Percentiles rank a stretch among this genome's conserved stretches.
Conservation (phyloP, 2,888 invertebrate genomes). For the Brenthis ino region DNA sequence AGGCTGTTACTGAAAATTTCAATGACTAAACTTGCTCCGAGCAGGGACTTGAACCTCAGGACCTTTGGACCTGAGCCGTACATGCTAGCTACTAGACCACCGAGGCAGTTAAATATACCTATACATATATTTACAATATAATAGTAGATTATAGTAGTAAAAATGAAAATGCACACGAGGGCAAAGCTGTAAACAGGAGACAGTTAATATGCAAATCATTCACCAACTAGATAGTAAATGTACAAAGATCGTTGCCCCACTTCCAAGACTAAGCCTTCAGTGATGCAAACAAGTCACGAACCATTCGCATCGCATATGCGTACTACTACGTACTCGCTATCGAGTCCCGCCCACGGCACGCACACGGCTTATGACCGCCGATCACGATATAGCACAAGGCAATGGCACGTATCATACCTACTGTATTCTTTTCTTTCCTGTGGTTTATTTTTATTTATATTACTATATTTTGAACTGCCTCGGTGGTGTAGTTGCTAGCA, state of each 20-base stretch:
- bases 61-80: too few species aligned
- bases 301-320: slow-evolving; percentile 19
- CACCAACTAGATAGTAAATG: slow-evolving; percentile 13
- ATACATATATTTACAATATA: too few species aligned
- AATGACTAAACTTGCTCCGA: too few species aligned
- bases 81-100: too few species aligned
- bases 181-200: too few species aligned
- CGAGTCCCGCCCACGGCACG: slow-evolving; percentile 34
- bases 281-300: slow-evolving; percentile 24
- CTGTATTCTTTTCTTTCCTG: not conserved
- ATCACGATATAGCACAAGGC: slow-evolving; percentile 34
- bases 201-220: too few species aligned
- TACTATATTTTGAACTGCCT: not conserved
- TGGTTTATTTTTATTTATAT: not conserved
- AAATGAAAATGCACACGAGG: too few species aligned
- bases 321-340: slow-evolving; percentile 14
- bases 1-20: too few species aligned
- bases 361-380: slow-evolving; percentile 34
- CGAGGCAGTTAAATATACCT: too few species aligned
- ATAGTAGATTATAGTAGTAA: too few species aligned
- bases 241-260: not conserved
- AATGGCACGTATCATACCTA: not conserved
- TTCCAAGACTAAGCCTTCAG: slow-evolving; percentile 11
- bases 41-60: too few species aligned
- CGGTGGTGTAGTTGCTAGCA: too few species aligned